Conservation (phyloP, 2,113 vertebrate species). For the Brienomyrus longianalis region DNA sequence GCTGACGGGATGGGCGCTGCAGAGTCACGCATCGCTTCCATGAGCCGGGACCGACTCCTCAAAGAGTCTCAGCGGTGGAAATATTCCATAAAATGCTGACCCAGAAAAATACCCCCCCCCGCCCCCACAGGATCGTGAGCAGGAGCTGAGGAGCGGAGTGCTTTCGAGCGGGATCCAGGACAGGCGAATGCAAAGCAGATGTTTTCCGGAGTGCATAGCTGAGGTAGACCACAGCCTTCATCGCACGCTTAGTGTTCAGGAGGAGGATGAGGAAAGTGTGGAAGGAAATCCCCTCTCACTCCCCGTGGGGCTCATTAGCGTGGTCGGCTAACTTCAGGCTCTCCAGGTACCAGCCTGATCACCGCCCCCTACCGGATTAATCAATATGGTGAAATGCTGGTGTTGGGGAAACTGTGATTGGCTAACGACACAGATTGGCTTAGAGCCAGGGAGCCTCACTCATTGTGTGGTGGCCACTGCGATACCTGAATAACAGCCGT, state of each 20-base stretch:
- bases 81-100: constrained; percentile 12
- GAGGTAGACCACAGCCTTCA: not conserved
- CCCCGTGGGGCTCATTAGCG: not conserved
- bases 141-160: not conserved
- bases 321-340: not conserved
- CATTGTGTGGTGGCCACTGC: not conserved
- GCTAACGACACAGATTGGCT: not conserved
- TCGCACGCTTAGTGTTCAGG: not conserved
- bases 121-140: not conserved
- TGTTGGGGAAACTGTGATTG: not conserved
- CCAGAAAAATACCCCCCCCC: constrained; percentile 2
- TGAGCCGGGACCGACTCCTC: not conserved
- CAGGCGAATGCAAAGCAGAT: not conserved
- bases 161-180: not conserved
- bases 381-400: not conserved
- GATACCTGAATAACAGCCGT: not conserved
- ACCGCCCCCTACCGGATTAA: not conserved
- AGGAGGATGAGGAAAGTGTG: not conserved
- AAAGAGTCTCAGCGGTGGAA: not conserved
- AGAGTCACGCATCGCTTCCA: not conserved
- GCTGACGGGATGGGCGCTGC: not conserved
- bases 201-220: not conserved
- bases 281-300: not conserved
- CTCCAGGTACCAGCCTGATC: not conserved
- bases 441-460: not conserved